Percentiles rank a stretch among this genome's conserved stretches.
phyloP scores from a whole-genome alignment of 2,888 invertebrate genomes.

The Hydrotaea cyrtoneurina region DNA sequence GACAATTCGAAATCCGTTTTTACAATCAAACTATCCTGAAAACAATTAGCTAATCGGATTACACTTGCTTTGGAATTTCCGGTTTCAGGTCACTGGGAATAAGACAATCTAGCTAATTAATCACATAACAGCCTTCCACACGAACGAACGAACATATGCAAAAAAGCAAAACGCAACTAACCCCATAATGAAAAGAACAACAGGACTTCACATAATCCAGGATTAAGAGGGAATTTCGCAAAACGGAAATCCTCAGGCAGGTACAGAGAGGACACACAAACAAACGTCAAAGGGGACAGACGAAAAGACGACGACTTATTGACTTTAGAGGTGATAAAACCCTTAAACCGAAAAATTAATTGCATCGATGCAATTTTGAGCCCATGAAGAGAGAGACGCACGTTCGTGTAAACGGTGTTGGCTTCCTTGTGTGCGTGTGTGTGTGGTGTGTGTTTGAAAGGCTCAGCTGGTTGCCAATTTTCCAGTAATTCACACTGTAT shows the following conservation, averaged over 20 bases:
- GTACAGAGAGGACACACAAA: conserved; percentile 28
- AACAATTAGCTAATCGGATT: conserved; percentile 62
- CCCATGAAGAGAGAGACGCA: conserved; percentile 41
- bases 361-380: conserved; percentile 62
- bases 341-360: conserved; percentile 62
- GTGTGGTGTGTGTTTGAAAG: background rate
- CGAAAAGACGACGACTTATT: conserved; percentile 56
- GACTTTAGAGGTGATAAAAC: conserved; percentile 64
- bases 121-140: conserved; percentile 44
- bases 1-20: background rate
- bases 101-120: conserved; percentile 64
- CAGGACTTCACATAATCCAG: conserved; percentile 50
- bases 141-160: background rate
- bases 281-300: conserved; percentile 5
- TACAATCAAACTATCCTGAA: background rate
- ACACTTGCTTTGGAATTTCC: conserved; percentile 56
- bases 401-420: conserved; percentile 34
- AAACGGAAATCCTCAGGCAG: conserved; percentile 41
- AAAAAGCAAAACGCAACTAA: background rate
- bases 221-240: conserved; percentile 47
- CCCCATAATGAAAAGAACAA: conserved; percentile 55
- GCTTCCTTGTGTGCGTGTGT: background rate
- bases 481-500: conserved; percentile 57
- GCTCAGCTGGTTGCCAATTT: conserved; percentile 61
- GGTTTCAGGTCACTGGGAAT: conserved; percentile 40